Base-by-base conservation (phyloP, 1,140 invertebrate species). In the Diabrotica virgifera region DNA sequence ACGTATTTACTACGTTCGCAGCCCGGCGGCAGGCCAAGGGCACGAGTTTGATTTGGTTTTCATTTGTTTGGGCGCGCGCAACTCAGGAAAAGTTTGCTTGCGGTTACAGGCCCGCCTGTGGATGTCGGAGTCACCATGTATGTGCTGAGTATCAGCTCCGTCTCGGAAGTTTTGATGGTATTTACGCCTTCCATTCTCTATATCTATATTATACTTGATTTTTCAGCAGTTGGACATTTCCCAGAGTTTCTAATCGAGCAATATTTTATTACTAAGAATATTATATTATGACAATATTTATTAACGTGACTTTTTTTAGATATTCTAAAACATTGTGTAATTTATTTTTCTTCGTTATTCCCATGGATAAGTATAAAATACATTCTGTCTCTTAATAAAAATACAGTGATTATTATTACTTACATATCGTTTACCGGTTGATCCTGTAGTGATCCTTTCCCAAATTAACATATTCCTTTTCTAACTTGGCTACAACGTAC, bases 151-250 rank as follows among this genome's bases (percentile, higher is more conserved):
- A 97, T 98, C 86, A 95, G 93, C 87, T 96, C 95, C 82, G 92
- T 98, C 82, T 97, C 95, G 82, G 95, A 97, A 90, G 95, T 97
- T 81, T 88, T 94, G 85, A 97, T 97, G 95, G 95, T 96, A 92
- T 62, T 62, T 62, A 62, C 60, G n/a, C 52, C 59, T 60, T 60
- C 61, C 24, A 55, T 46, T 46, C 40, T 46, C 40, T 46, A 46
- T 46, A 46, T n/a, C n/a, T n/a, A n/a, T n/a, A n/a, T n/a, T n/a
- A n/a, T 46, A 46, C 40, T 46, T 46, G 40, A 46, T 46, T 46
- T 46, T 46, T 46, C 40, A 46, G 40, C 40, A 8, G 40, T 46
- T 46, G 40, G 40, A 46, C 40, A 6, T 46, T 46, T 46, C 40
- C 40, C 40, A 46, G 40, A 46, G 40, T n/a, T 46, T 46, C 40